A percentile compares a stretch with the other conserved stretches of the same genome.
These are phyloP conservation scores for Ephydatia muelleri DNA, from an alignment of 37 sponge, comb jelly and placozoan genomes.

Conservation along the genomic window DNA sequence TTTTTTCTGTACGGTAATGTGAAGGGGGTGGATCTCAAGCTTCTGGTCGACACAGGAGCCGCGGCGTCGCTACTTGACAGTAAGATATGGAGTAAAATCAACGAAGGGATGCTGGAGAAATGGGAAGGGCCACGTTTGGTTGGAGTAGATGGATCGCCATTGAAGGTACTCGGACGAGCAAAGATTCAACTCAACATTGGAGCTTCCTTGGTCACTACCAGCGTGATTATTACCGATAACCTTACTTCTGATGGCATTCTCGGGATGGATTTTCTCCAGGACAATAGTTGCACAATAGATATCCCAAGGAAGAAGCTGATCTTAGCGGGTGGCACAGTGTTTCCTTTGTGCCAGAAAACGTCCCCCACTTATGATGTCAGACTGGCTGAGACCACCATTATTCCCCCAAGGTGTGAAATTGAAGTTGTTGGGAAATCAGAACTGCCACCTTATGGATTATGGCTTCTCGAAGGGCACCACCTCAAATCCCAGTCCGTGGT, in stretches of 20 bases:
- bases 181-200: background rate
- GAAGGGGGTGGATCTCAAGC: conserved; percentile 16
- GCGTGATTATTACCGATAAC: background rate
- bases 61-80: conserved; percentile 29
- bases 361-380: too few species aligned
- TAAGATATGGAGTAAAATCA: conserved; percentile 13
- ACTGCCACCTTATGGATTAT: too few species aligned
- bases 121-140: conserved; percentile 8
- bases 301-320: background rate
- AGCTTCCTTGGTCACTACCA: background rate
- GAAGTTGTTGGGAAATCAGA: too few species aligned
- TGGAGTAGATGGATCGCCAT: conserved; percentile 38
- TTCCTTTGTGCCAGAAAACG: too few species aligned
- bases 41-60: conserved; percentile 42
- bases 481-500: too few species aligned
- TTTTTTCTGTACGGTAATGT: conserved; percentile 15
- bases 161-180: conserved; percentile 11
- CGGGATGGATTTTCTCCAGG: conserved; percentile 1
- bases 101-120: background rate
- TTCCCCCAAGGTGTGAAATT: too few species aligned
- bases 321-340: too few species aligned
- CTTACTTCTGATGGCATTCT: background rate
- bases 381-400: too few species aligned
- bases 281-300: conserved; percentile 1
- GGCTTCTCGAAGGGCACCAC: too few species aligned